These are phyloP conservation scores for Zelostemma sp. DNA, from an alignment of 1,140 invertebrate species.

Conservation along the genomic window DNA sequence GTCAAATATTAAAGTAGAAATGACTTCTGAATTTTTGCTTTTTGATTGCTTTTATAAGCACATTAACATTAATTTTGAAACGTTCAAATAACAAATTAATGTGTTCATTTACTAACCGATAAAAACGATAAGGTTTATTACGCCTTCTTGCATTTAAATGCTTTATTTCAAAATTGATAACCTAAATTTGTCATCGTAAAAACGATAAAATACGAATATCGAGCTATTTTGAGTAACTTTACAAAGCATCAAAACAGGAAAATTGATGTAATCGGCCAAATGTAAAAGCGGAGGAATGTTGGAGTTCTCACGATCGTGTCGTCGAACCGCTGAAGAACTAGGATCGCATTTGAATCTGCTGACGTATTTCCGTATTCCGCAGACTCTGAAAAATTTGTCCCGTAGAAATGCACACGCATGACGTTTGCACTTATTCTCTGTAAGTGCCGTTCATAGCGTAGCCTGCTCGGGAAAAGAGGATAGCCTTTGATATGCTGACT, in stretches of 20 bases:
- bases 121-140: no score
- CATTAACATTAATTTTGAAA: no score
- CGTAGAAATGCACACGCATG: slow-evolving; percentile 40
- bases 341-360: slow-evolving; percentile 58
- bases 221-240: background rate
- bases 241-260: no score
- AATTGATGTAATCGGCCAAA: background rate
- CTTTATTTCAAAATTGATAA: no score
- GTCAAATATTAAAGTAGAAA: no score
- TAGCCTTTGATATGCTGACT: slow-evolving; percentile 68
- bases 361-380: slow-evolving; percentile 14
- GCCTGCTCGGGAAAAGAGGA: slow-evolving; percentile 19
- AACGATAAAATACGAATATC: no score
- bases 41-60: no score
- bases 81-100: no score
- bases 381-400: slow-evolving; percentile 39
- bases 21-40: no score
- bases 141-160: no score
- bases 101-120: no score
- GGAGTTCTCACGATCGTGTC: slow-evolving; percentile 54
- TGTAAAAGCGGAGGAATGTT: slow-evolving; percentile 38
- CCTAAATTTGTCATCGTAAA: no score
- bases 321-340: slow-evolving; percentile 26
- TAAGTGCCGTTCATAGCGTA: slow-evolving; percentile 26
- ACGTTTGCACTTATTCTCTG: slow-evolving; percentile 30